A percentile compares a stretch with the other conserved stretches of the same genome.
Conservation (phyloP, 2,888 invertebrate species). For the Dynastes hyllus region DNA sequence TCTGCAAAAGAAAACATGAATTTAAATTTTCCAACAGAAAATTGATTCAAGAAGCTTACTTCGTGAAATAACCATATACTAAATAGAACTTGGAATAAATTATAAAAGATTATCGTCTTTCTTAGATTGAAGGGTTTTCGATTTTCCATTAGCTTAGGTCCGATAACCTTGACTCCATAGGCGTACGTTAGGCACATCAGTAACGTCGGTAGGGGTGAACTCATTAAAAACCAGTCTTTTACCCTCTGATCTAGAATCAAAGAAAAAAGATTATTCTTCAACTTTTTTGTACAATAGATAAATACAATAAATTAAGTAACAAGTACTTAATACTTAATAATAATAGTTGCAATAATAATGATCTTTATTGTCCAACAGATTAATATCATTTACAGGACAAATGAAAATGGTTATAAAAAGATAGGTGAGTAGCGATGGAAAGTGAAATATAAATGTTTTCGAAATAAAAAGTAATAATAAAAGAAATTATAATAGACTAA, state of each 20-base stretch:
- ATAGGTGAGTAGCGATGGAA: no score
- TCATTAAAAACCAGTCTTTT: conserved; percentile 92
- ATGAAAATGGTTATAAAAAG: no score
- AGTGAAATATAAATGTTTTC: no score
- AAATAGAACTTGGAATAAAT: conserved; percentile 91
- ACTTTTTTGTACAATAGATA: no score
- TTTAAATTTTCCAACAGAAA: conserved; percentile 2
- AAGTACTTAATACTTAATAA: no score
- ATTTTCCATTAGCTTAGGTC: conserved; percentile 92
- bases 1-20: conserved; percentile 66
- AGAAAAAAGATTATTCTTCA: conserved; percentile 25
- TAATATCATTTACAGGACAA: no score
- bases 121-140: conserved; percentile 90
- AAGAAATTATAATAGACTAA: no score
- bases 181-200: conserved; percentile 89
- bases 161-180: conserved; percentile 86
- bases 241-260: conserved; percentile 87
- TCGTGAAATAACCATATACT: conserved; percentile 95
- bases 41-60: conserved; percentile 74
- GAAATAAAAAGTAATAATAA: no score
- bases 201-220: conserved; percentile 90
- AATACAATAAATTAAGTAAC: no score
- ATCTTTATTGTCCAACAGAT: no score
- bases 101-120: conserved; percentile 87
- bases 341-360: no score